phyloP scores from a whole-genome alignment of 2,797 vertebrate genomes.

The Coluber constrictor region DNA sequence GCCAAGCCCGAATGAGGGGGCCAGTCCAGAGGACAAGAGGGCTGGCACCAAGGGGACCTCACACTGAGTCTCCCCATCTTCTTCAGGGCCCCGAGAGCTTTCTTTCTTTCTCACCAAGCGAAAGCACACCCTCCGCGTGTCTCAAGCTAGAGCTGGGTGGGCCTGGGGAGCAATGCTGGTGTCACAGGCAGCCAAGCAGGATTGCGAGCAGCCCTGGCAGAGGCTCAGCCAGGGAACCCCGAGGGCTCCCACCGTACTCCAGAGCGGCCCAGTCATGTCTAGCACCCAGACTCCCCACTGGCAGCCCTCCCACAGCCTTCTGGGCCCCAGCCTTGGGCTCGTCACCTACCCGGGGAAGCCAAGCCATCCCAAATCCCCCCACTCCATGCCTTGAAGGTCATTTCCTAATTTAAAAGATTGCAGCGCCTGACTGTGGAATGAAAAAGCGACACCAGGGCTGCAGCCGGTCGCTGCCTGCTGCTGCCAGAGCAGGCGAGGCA shows the following conservation, averaged over 20 bases:
- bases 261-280: background rate
- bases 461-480: background rate
- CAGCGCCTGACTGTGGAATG: background rate
- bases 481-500: no score
- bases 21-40: background rate
- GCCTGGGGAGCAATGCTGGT: no score
- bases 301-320: background rate
- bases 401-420: background rate
- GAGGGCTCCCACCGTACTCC: no score
- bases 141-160: background rate
- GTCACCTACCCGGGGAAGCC: background rate
- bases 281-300: no score
- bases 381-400: background rate
- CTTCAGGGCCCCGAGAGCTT: background rate
- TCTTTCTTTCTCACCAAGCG: background rate
- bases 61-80: background rate
- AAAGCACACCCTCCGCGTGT: background rate
- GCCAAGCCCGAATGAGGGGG: background rate
- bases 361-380: background rate
- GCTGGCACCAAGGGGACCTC: background rate
- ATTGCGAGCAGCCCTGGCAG: no score
- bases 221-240: background rate
- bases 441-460: no score
- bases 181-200: no score
- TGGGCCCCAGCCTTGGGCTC: no score